These are phyloP conservation scores for Trisateles emortualis DNA, from an alignment of 2,888 invertebrate species.

Conservation along the genomic window DNA sequence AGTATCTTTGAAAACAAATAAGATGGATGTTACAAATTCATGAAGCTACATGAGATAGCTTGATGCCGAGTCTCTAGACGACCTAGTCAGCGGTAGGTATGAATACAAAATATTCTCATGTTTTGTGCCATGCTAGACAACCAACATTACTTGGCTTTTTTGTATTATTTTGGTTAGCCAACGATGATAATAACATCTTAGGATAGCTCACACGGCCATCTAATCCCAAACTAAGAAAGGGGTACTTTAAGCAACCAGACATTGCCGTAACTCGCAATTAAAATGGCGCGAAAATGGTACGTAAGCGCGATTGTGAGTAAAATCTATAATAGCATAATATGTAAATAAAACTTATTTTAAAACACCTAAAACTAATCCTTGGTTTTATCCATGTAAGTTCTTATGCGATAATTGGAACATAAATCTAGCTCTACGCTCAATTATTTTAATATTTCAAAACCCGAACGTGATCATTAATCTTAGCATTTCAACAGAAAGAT, in stretches of 20 bases:
- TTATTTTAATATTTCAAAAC: constrained; percentile 13
- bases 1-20: constrained; percentile 64
- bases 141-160: no score
- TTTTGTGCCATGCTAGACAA: constrained; percentile 16
- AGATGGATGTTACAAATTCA: constrained; percentile 68
- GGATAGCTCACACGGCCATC: no score
- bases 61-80: constrained; percentile 43
- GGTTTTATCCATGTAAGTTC: neutral
- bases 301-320: no score
- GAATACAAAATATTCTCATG: constrained; percentile 45
- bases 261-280: no score
- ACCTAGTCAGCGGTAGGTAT: constrained; percentile 42
- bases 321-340: no score
- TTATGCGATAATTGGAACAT: neutral
- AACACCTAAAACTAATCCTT: no score
- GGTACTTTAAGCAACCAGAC: no score
- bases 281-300: no score
- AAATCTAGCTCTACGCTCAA: constrained; percentile 1
- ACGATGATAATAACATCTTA: no score
- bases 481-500: constrained; percentile 5
- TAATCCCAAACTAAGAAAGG: no score
- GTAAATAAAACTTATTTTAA: no score
- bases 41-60: constrained; percentile 57
- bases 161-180: no score
- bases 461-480: constrained; percentile 7